Base-by-base conservation (phyloP, 2,113 vertebrate genomes). In the Nothobranchius kuhntae region DNA sequence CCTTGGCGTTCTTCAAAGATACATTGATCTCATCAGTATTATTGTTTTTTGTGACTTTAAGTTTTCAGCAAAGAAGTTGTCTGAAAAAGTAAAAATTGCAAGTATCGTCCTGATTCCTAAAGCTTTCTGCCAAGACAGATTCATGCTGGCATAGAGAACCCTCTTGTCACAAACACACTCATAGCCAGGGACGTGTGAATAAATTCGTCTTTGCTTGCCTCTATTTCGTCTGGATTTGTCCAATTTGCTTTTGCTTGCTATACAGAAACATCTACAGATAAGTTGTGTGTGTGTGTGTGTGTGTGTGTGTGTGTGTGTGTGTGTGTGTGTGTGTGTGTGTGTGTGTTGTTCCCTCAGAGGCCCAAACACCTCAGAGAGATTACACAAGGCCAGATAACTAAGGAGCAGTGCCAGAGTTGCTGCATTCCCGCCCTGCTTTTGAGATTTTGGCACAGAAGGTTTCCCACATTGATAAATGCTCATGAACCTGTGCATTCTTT, bases 381-480 rank as follows among this genome's bases (percentile, higher is more conserved):
- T 82, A 77, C 51, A 38, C 30, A 40, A 68, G 50, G 48, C 55
- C 68, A 84, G 91, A 91, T 91, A 92, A 83, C 58, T 69, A 17
- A 1, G 30, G 65, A 75, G 81, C 81, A 82, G 78, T 77, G 72
- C 12, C 77, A 57, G 71, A 45, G 40, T 67, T 68, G 51, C 84
- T 68, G 51, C 84, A 89, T 92, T 89, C 87, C 86, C 69, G 54
- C 69, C 44, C 40, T 30, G 52, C 61, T 81, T 80, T 87, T 92
- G 88, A 89, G 89, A 91, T 86, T 81, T 77, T 14, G 26, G 47
- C 36, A 4, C 70, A 54, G 68, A 71, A 77, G 38, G 68, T 86
- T 92, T 91, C 91, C 89, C 90, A 92, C 89, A 91, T 86, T 89
- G 89, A 91, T 91, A 89, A 90, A 87, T 83, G 53, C 63, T 72